Evolutionary conservation across 2,797 vertebrate species (phyloP).

Genomic region (Crenichthys baileyi): DNA sequence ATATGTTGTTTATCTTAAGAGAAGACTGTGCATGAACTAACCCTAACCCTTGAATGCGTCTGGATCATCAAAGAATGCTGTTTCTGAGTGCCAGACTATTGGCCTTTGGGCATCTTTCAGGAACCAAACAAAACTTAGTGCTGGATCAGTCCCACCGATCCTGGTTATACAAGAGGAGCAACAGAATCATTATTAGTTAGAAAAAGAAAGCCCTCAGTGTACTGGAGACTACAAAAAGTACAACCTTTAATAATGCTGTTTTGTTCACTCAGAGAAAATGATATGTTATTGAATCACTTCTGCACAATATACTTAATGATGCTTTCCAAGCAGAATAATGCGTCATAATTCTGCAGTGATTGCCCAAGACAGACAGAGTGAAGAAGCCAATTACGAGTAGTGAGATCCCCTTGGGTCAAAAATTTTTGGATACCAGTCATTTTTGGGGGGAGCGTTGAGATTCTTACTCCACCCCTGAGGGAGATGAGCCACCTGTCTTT

Average conservation of each 20-base stretch:
- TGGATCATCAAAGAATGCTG: conserved; percentile 27
- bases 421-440: conserved; percentile 79
- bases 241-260: conserved; percentile 42
- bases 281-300: conserved; percentile 74
- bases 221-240: conserved; percentile 27
- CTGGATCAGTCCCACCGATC: conserved; percentile 35
- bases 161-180: conserved; percentile 48
- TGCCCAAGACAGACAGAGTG: conserved; percentile 66
- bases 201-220: conserved; percentile 44
- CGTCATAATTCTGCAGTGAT: conserved; percentile 69
- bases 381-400: conserved; percentile 74
- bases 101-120: conserved; percentile 27
- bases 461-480: conserved; percentile 57
- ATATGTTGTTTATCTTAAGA: background rate
- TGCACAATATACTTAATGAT: conserved; percentile 65
- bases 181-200: conserved; percentile 48
- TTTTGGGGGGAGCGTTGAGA: conserved; percentile 69
- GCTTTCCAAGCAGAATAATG: conserved; percentile 72
- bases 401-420: conserved; percentile 71
- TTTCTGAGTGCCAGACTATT: conserved; percentile 36
- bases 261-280: conserved; percentile 69
- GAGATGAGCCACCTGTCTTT: conserved; percentile 73
- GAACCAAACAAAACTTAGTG: conserved; percentile 40
- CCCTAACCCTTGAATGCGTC: background rate
- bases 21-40: background rate